Base-by-base conservation (phyloP, 2,888 invertebrate species). In the Selenia dentaria region DNA sequence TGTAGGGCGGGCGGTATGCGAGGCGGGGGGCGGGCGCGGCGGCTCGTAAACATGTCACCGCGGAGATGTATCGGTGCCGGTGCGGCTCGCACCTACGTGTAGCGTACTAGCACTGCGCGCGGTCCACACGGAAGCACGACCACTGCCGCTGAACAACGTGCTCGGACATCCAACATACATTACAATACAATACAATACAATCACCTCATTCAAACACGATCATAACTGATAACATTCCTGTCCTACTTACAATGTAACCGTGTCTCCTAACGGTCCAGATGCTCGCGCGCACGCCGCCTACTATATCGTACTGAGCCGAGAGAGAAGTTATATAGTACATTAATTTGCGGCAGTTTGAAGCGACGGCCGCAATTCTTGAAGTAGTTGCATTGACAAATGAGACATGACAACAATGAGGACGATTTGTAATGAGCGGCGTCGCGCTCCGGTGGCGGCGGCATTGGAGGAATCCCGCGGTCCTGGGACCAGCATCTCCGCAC, bases 41-140 rank as follows among this genome's bases (percentile, higher is more conserved):
- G 37, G 61, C 66, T 78, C 78, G 71, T 83, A 79, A 83, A 83
- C 66, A 82, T 80, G 84, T 83, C 84, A 79, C 53, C 52, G 53
- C 51, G 59, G 71, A 77, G 74, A 83, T 65, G 68, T 62, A 76
- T 73, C 46, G 40, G 13, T 35, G 28, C 27, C 26, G 14, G 45
- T 3, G 32, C 25, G 22, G 31, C 45, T 12, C 16, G 36, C 8
- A n/a, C 38, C 18, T 18, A 18, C 18, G 2, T 18, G 18, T 2
- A 1, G 24, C 24, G 2, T n/a, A 6, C 1, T 24, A 24, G 6
- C 24, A n/a, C n/a, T n/a, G n/a, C n/a, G n/a, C n/a, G n/a, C n/a
- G n/a, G n/a, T 6, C 24, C 2, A 25, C 3, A 10, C 25, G 25
- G 25, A 25, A 25, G 10, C 10, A 10, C 10, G 6, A 10, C 6